Evolutionary conservation across 1,140 invertebrate genomes (phyloP), one percentile per base, ranked within the genome.

Genomic region (Heliconius congener): DNA sequence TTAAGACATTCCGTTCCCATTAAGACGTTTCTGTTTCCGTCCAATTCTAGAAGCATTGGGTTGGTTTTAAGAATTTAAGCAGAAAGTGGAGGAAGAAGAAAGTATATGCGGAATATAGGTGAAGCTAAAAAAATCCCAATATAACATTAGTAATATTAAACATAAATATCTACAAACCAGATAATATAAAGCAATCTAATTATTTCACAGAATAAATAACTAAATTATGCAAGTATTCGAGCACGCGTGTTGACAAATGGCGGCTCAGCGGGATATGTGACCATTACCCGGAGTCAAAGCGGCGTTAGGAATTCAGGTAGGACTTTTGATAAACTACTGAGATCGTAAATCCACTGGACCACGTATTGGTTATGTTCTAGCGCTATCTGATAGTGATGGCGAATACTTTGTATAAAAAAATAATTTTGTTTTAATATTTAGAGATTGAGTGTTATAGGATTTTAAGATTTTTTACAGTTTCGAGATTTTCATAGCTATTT

Each of bases 231-330:
- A 72, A 39, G 46, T 76, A 76, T 73, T 72, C 72, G 23, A 9
- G 23, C 5, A 77, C 79, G 81, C 84, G 83, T 87, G 86, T 82
- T 88, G 88, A 91, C 87, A 91, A 90, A 92, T 89, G 84, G 76
- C 72, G 37, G 81, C 90, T 74, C 91, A 91, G 91, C 89, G 79
- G 91, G 89, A 71, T 79, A 74, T 87, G 85, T 84, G 83, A 82
- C 85, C 88, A 89, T 90, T 80, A 86, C 18, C 11, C 42, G 60
- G 72, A 76, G 86, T 86, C 85, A 80, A 73, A 71, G 46, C 73
- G 81, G 83, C 83, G 86, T 85, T 87, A 77, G 84, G 91, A 90
- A 91, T 92, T 88, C 87, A 87, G 85, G 86, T 86, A 88, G 86
- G 85, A n/a, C 57, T 78, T n/a, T 27, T 81, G 80, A 76, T 78